These are phyloP conservation scores for Athripsodes cinereus DNA, from an alignment of 2,888 invertebrate species.

Conservation along the genomic window DNA sequence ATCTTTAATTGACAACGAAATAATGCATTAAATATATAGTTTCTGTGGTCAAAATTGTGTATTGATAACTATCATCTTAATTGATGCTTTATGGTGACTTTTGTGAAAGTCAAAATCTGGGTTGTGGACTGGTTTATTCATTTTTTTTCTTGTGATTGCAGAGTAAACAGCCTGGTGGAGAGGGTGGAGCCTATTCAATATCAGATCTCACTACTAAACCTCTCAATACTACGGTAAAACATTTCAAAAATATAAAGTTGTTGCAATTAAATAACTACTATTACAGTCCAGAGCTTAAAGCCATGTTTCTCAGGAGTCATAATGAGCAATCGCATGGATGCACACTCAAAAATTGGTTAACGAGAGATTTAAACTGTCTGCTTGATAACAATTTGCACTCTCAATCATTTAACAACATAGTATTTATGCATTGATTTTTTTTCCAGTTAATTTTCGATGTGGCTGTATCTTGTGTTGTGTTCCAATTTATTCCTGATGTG, in stretches of 20 bases:
- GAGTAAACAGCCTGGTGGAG: constrained; percentile 77
- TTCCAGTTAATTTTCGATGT: constrained; percentile 62
- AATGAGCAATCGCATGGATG: too few species aligned
- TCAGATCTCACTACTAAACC: constrained; percentile 57
- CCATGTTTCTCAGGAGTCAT: too few species aligned
- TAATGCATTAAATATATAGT: too few species aligned
- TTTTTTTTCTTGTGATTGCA: constrained; percentile 36
- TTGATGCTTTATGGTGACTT: too few species aligned
- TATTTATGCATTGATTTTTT: constrained; percentile 28
- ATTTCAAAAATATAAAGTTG: too few species aligned
- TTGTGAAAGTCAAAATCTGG: background rate
- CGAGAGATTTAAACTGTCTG: too few species aligned
- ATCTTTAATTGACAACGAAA: too few species aligned
- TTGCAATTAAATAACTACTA: too few species aligned
- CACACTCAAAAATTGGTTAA: too few species aligned
- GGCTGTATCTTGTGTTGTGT: constrained; percentile 79
- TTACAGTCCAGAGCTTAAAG: too few species aligned
- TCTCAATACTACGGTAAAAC: constrained; percentile 52
- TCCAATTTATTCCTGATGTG: constrained; percentile 71
- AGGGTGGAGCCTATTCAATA: constrained; percentile 56
- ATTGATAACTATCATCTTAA: too few species aligned
- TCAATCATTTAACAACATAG: background rate
- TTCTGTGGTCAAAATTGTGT: too few species aligned
- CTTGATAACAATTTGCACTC: background rate
- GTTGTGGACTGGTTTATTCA: background rate